These are phyloP conservation scores for Virgularia gustaviana DNA, from an alignment of 92 coral and sea anemone genomes.

Conservation along the genomic window DNA sequence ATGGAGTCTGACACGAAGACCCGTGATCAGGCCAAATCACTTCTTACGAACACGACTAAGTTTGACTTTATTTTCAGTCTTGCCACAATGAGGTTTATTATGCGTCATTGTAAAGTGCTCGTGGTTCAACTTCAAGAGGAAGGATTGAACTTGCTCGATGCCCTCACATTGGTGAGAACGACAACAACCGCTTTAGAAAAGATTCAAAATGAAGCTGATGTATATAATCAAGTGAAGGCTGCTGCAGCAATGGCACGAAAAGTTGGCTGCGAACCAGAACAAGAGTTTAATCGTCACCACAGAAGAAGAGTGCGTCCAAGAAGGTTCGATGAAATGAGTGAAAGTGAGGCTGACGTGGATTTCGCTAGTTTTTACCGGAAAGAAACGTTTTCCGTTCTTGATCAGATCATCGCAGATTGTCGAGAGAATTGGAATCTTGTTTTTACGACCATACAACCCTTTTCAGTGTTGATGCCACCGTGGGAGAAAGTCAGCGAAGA, in stretches of 20 bases:
- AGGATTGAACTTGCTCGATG: constrained; percentile 20
- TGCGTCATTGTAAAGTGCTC: constrained; percentile 19
- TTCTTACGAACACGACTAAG: constrained; percentile 18
- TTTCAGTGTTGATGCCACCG: constrained; percentile 22
- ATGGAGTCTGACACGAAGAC: constrained; percentile 9
- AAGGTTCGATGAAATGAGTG: constrained; percentile 13
- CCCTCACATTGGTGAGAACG: constrained; percentile 7
- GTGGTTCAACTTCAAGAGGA: constrained; percentile 25
- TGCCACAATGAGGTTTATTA: constrained; percentile 20
- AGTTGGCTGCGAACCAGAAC: constrained; percentile 18
- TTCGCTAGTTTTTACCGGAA: constrained; percentile 31
- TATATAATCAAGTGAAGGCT: constrained; percentile 28
- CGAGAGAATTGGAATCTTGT: constrained; percentile 1
- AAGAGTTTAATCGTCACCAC: constrained; percentile 9
- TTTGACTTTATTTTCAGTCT: constrained; percentile 22
- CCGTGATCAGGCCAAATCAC: constrained; percentile 22
- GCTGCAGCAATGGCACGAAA: constrained; percentile 19
- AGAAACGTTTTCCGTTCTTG: constrained; percentile 22
- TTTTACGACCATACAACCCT: constrained; percentile 17
- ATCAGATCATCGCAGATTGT: constrained; percentile 19
- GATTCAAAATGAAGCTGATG: constrained; percentile 13
- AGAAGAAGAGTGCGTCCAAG: constrained; percentile 8
- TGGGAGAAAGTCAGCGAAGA: constrained; percentile 2
- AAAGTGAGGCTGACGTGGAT: constrained; percentile 4
- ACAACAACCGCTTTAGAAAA: constrained; percentile 6